A percentile compares a stretch with the other conserved stretches of the same genome.
Conservation (phyloP, 2,888 invertebrate species). For the Omphaloscelis lunosa region DNA sequence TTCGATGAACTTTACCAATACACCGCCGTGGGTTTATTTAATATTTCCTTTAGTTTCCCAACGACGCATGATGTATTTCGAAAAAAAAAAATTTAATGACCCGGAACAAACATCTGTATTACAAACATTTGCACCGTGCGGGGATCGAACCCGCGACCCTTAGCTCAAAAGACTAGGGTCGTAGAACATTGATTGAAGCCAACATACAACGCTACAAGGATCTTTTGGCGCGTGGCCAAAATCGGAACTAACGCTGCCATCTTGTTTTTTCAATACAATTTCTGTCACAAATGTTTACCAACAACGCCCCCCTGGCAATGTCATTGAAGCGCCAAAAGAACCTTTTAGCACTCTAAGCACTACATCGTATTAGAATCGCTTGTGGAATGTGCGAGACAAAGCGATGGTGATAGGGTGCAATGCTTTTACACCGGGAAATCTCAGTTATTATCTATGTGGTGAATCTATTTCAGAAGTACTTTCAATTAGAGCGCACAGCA, state of each 20-base stretch:
- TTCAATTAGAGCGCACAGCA: neutral
- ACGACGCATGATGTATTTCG: constrained; percentile 24
- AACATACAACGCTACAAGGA: neutral
- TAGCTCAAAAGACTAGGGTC: neutral
- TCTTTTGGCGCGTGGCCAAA: neutral
- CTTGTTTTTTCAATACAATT: neutral
- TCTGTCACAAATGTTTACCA: neutral
- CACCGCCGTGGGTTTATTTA: constrained; percentile 46
- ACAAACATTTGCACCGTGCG: constrained; percentile 27
- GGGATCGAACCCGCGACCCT: constrained; percentile 46
- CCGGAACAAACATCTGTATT: constrained; percentile 3
- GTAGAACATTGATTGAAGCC: neutral
- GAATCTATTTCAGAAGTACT: constrained; percentile 8
- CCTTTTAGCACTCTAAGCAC: neutral
- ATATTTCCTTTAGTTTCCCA: constrained; percentile 22
- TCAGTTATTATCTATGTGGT: neutral
- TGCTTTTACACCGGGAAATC: constrained; percentile 11
- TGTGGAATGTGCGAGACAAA: neutral
- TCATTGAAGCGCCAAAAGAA: neutral
- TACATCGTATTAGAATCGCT: constrained; percentile 24
- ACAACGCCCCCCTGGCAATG: neutral
- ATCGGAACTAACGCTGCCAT: neutral
- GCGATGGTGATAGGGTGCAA: neutral
- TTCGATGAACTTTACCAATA: constrained; percentile 62
- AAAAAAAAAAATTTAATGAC: neutral